These are phyloP conservation scores for Actinia tenebrosa DNA, from an alignment of 64 coral and sea anemone species.

Conservation along the genomic window DNA sequence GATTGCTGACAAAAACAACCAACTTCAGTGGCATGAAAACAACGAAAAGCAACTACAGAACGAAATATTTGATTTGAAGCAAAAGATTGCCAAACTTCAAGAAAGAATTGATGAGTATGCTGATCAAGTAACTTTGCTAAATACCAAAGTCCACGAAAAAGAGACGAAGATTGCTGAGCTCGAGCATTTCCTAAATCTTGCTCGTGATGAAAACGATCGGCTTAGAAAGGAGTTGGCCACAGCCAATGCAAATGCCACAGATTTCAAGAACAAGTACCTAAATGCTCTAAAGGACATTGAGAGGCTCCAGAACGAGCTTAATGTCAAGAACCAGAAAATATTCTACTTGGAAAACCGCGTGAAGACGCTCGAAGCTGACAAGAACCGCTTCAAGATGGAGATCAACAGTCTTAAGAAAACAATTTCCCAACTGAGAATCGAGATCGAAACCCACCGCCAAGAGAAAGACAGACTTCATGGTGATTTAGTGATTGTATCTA, in stretches of 20 bases:
- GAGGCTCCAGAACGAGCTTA: constrained; percentile 66
- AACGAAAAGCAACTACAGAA: constrained; percentile 81
- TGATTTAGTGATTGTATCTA: constrained; percentile 51
- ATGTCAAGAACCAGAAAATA: constrained; percentile 74
- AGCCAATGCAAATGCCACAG: constrained; percentile 73
- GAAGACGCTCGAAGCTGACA: constrained; percentile 67
- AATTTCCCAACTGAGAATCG: constrained; percentile 65
- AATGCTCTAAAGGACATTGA: constrained; percentile 82
- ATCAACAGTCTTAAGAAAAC: constrained; percentile 73
- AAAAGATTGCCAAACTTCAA: constrained; percentile 59
- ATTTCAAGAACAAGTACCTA: constrained; percentile 86
- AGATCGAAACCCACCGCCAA: constrained; percentile 57
- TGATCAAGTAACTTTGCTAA: constrained; percentile 47
- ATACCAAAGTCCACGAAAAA: constrained; percentile 57
- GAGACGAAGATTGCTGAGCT: constrained; percentile 67
- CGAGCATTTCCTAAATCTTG: constrained; percentile 60
- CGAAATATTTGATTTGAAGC: constrained; percentile 74
- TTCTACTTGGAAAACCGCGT: constrained; percentile 65
- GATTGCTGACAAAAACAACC: constrained; percentile 59
- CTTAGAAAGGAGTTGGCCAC: constrained; percentile 50
- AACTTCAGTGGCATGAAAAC: constrained; percentile 64
- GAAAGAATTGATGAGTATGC: constrained; percentile 64
- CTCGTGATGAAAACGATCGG: constrained; percentile 72
- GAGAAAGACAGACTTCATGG: constrained; percentile 27
- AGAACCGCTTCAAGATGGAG: constrained; percentile 54